Conservation (phyloP, 2,888 invertebrate genomes). For the Chromoteleia sp. region DNA sequence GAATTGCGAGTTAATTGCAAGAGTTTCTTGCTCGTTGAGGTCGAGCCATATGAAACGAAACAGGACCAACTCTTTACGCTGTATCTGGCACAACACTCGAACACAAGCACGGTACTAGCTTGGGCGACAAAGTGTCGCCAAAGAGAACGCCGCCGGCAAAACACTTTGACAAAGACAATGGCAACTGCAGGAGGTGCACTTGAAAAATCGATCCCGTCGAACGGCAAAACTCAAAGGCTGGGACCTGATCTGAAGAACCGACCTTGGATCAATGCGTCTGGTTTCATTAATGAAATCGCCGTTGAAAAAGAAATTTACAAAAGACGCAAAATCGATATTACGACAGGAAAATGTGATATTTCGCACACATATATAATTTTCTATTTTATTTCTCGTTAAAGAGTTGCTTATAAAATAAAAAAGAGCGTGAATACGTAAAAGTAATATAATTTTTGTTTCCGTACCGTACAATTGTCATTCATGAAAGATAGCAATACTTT, state of each 20-base stretch:
- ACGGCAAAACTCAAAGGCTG: constrained; percentile 70
- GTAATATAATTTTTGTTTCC: too few relatives aligned
- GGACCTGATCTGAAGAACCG: constrained; percentile 52
- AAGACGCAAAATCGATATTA: too few relatives aligned
- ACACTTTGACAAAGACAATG: constrained; percentile 76
- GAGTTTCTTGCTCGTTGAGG: constrained; percentile 40
- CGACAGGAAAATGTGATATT: too few relatives aligned
- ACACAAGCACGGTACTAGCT: constrained; percentile 60
- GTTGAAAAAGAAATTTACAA: too few relatives aligned
- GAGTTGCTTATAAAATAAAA: too few relatives aligned
- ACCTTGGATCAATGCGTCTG: constrained; percentile 57
- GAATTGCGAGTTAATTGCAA: constrained; percentile 45
- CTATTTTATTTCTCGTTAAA: too few relatives aligned
- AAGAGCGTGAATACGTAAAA: too few relatives aligned
- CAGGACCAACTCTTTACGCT: constrained; percentile 56
- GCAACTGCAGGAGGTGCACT: constrained; percentile 73
- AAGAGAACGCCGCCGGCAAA: constrained; percentile 67
- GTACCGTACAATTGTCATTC: too few relatives aligned
- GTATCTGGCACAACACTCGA: constrained; percentile 67
- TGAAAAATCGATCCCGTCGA: constrained; percentile 78
- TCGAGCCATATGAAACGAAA: constrained; percentile 34
- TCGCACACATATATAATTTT: too few relatives aligned
- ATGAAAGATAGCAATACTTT: too few relatives aligned
- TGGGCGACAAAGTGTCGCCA: constrained; percentile 63
- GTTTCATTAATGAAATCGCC: constrained; percentile 45